A percentile compares a stretch with the other conserved stretches of the same genome.
phyloP scores from a whole-genome alignment of 2,888 invertebrate genomes.

The Hirtodrosophila trivittata region DNA sequence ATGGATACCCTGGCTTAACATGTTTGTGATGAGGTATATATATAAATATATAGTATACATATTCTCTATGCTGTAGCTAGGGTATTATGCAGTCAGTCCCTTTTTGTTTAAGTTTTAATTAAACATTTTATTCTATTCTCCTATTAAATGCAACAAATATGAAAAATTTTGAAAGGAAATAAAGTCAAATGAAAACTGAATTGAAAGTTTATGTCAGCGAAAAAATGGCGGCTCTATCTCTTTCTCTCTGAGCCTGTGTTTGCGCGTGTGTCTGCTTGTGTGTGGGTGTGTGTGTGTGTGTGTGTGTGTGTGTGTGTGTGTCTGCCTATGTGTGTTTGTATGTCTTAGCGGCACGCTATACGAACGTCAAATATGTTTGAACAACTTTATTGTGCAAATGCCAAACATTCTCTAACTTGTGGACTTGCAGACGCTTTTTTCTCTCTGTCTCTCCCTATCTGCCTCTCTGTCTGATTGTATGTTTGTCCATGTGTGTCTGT shows the following conservation, averaged over 20 bases:
- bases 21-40: too few species aligned
- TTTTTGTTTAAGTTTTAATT: slow-evolving; percentile 21
- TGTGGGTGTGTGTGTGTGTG: slow-evolving; percentile 3
- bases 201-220: slow-evolving; percentile 70
- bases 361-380: slow-evolving; percentile 69
- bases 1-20: too few species aligned
- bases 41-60: too few species aligned
- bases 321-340: slow-evolving; percentile 9
- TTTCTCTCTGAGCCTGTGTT: neutral
- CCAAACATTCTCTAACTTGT: slow-evolving; percentile 73
- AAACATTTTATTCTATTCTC: neutral
- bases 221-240: slow-evolving; percentile 55
- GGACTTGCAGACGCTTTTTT: slow-evolving; percentile 44
- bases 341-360: slow-evolving; percentile 25
- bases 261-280: neutral
- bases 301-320: too few species aligned
- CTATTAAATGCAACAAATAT: slow-evolving; percentile 11
- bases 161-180: slow-evolving; percentile 20
- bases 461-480: neutral
- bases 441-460: slow-evolving; percentile 1
- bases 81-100: too few species aligned
- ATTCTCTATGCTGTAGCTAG: too few species aligned
- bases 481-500: slow-evolving; percentile 7
- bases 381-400: slow-evolving; percentile 77
- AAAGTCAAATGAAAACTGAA: slow-evolving; percentile 61